Evolutionary conservation across 2,113 vertebrate genomes (phyloP).

Genomic region (Mustela nigripes): DNA sequence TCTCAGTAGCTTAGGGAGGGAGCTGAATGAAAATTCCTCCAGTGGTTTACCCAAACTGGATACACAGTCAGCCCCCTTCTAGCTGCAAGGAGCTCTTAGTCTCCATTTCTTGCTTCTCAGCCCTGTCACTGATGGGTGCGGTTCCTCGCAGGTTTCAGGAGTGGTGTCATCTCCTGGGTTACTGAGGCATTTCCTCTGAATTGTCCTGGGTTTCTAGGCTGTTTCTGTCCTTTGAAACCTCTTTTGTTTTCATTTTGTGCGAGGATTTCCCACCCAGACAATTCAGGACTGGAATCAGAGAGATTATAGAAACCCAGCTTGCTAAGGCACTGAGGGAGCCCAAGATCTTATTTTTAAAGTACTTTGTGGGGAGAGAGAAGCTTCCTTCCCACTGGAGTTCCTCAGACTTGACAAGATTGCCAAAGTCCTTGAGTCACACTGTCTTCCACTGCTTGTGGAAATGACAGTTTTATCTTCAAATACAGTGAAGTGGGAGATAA

Average conservation of each 20-base stretch:
- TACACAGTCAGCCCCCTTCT: no score
- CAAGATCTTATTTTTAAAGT: not conserved
- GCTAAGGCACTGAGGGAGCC: not conserved
- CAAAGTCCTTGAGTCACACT: slow-evolving; percentile 16
- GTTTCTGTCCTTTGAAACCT: not conserved
- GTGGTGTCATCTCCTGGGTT: not conserved
- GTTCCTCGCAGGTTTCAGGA: not conserved
- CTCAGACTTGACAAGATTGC: not conserved
- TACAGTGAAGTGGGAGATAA: slow-evolving; percentile 36
- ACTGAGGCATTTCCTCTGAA: not conserved
- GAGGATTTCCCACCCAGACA: not conserved
- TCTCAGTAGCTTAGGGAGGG: not conserved
- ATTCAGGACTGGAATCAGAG: not conserved
- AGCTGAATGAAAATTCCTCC: not conserved
- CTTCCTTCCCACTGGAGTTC: not conserved
- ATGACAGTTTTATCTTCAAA: slow-evolving; percentile 62
- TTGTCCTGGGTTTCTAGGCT: not conserved
- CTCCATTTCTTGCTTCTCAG: no score
- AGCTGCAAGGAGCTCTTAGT: not conserved
- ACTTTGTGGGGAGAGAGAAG: not conserved
- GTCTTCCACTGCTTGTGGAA: not conserved
- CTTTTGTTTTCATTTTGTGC: not conserved
- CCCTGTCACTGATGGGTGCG: fast-evolving
- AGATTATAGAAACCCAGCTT: not conserved
- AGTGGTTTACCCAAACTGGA: not conserved